These are phyloP conservation scores for Turritopsis rubra DNA, from an alignment of 30 jellyfish, hydroid and myxozoan species.

Conservation along the genomic window DNA sequence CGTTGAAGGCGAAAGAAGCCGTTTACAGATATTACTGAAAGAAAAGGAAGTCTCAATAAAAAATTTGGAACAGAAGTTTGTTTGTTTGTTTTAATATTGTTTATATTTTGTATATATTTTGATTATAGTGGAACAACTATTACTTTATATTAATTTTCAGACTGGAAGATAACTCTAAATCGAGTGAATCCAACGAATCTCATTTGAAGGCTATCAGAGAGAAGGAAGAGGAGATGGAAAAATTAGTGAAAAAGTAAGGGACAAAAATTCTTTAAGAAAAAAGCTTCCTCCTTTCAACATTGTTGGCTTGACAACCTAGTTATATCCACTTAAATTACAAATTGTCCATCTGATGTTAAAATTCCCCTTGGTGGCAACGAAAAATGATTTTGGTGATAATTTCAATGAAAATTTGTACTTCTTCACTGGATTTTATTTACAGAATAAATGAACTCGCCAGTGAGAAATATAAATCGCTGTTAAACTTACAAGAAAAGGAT, in stretches of 20 bases:
- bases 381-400: background rate
- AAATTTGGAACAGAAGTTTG: constrained; percentile 48
- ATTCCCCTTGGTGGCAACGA: background rate
- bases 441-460: constrained; percentile 26
- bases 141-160: background rate
- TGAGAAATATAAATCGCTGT: constrained; percentile 60
- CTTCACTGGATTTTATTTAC: background rate
- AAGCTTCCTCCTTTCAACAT: background rate
- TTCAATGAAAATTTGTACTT: background rate
- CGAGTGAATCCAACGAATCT: background rate
- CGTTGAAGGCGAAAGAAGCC: constrained; percentile 12
- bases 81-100: background rate
- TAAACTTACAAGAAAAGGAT: constrained; percentile 78
- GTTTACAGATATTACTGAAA: constrained; percentile 21
- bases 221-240: constrained; percentile 39
- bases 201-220: constrained; percentile 29
- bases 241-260: constrained; percentile 35
- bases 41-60: constrained; percentile 45
- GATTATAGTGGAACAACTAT: background rate
- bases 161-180: background rate
- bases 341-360: too few relatives aligned
- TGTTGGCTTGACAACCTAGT: background rate
- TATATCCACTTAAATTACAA: too few relatives aligned
- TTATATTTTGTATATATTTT: background rate
- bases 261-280: background rate